A percentile compares a stretch with the other conserved stretches of the same genome.
phyloP scores from a whole-genome alignment of 2,113 vertebrate species.

The Alces alces region DNA sequence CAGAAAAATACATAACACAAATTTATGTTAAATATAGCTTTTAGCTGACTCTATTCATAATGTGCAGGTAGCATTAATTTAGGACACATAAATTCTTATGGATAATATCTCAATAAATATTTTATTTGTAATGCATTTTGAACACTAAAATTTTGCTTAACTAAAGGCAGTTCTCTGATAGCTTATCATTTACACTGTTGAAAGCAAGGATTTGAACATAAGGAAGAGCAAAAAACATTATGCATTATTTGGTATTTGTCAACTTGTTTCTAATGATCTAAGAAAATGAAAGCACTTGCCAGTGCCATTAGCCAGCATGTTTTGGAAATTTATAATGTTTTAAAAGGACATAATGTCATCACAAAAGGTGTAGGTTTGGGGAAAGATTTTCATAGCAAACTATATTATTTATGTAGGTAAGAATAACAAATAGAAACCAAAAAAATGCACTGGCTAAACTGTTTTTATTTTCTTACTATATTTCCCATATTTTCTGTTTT shows the following conservation, averaged over 20 bases:
- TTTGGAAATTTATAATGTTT: not conserved
- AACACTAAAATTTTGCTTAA: conserved; percentile 1
- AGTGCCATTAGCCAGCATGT: not conserved
- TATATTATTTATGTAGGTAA: not conserved
- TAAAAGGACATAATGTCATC: not conserved
- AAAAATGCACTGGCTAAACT: not conserved
- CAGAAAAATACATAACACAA: not conserved
- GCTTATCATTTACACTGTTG: not conserved
- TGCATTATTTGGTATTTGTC: not conserved
- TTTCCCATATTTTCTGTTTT: not conserved
- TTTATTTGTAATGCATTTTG: conserved; percentile 29
- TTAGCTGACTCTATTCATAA: not conserved
- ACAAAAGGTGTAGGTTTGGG: not conserved
- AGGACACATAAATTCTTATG: not conserved
- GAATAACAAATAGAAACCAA: not conserved
- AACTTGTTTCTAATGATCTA: conserved; percentile 9
- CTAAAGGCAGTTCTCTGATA: not conserved
- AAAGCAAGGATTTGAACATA: not conserved
- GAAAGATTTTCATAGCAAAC: not conserved
- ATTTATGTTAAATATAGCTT: not conserved
- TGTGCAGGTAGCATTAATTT: not conserved
- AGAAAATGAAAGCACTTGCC: not conserved
- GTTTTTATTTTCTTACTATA: not conserved
- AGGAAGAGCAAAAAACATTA: not conserved
- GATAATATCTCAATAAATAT: not conserved